Base-by-base conservation (phyloP, 2,113 vertebrate species). In the Nycticryphes semicollaris region DNA sequence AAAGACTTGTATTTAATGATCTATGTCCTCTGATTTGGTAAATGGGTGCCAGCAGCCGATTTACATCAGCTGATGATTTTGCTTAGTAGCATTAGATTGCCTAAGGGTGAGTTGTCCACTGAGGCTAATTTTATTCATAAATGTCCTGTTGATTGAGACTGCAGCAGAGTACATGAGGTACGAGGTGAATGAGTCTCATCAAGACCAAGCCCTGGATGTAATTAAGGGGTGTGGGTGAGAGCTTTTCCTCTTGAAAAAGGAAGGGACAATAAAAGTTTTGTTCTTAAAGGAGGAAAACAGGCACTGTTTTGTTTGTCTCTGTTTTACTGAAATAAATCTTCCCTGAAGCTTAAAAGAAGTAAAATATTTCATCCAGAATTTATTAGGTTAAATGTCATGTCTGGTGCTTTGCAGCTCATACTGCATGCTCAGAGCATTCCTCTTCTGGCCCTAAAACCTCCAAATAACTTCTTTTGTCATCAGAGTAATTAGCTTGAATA, bases 371-470 rank as follows among this genome's bases (percentile, higher is more conserved):
- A 31, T 43, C 15, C 31, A 64, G 63, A 59, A 43, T 75, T 69
- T 60, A 54, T 28, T 30, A n/a, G 17, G 30, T 75, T 56, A 60
- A 59, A 66, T 89, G 43, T 30, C 30, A 8, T 21, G 18, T 17
- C 28, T 51, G 15, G 9, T 59, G 37, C 39, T 41, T 33, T 53
- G 50, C n/a, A 67, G 64, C 13, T 35, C 0, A 0, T 43, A 22
- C 33, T 47, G 30, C 2, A 1, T n/a, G 14, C 69, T 66, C 13
- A 6, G 62, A 67, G 33, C 0, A 0, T 56, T 78, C 31, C 17
- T 69, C 18, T 53, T 43, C 23, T 8, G 7, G 10, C 20, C 31
- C 17, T 45, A 45, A 73, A 56, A 54, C 25, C 64, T 78, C 27
- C 56, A 22, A 73, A 50, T n/a, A 67, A 9, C 16, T 60, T 31